Evolutionary conservation across 2,113 vertebrate genomes (phyloP).

Genomic region (Daubentonia madagascariensis): DNA sequence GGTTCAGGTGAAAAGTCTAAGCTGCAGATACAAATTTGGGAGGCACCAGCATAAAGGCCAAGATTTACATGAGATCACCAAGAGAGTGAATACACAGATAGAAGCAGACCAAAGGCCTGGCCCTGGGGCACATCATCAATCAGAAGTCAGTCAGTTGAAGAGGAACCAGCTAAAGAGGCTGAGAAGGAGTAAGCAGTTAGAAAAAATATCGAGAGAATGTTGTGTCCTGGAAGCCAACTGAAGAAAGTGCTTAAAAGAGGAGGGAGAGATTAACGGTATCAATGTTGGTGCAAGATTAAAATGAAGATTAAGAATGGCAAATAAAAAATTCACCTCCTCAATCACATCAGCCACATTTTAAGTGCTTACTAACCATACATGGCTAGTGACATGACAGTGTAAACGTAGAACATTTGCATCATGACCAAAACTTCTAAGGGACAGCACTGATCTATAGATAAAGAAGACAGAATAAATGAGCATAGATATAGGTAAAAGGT

Average conservation of each 20-base stretch:
- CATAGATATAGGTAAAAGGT: background rate
- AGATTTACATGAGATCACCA: background rate
- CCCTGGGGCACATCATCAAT: background rate
- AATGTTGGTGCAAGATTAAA: background rate
- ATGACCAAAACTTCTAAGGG: background rate
- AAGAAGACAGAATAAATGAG: background rate
- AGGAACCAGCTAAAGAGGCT: background rate
- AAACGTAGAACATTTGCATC: background rate
- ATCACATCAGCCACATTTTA: background rate
- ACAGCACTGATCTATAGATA: background rate
- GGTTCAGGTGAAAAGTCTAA: background rate
- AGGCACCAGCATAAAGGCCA: background rate
- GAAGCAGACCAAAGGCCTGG: background rate
- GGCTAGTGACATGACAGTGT: background rate
- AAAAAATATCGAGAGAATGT: background rate
- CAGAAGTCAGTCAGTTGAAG: background rate
- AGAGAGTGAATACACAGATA: background rate
- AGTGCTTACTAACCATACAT: background rate
- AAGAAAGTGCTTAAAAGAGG: slow-evolving; percentile 2
- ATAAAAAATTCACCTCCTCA: background rate
- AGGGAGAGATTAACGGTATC: background rate
- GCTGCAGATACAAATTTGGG: background rate
- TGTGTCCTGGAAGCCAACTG: background rate
- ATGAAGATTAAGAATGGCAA: background rate
- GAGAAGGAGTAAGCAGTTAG: background rate